Percentiles rank a stretch among this genome's conserved stretches.
Conservation (phyloP, 1,140 invertebrate species). For the Sycobia sp. region DNA sequence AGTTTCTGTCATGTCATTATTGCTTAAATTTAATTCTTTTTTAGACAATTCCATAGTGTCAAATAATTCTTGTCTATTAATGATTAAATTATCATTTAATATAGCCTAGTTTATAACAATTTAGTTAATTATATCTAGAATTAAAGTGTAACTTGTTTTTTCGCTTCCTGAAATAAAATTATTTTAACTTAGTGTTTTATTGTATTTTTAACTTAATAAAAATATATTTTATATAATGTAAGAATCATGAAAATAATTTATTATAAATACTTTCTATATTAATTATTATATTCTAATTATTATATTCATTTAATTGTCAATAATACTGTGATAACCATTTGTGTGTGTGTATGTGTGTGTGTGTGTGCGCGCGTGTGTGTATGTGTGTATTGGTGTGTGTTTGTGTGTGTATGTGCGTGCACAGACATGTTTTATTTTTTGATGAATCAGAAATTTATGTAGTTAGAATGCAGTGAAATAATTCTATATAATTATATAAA, state of each 20-base stretch:
- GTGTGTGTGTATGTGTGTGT: too few relatives aligned
- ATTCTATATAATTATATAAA: too few relatives aligned
- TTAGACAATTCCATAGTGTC: conserved; percentile 2
- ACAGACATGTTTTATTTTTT: too few relatives aligned
- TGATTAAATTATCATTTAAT: not conserved
- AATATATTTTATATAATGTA: not conserved
- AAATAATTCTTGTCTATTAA: not conserved
- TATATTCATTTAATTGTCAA: not conserved
- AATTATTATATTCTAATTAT: not conserved
- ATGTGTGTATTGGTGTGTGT: too few relatives aligned
- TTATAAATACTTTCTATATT: not conserved
- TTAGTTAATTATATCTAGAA: not conserved
- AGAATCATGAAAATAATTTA: not conserved
- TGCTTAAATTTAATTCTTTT: conserved; percentile 2
- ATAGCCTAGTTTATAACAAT: conserved; percentile 15
- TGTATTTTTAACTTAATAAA: not conserved
- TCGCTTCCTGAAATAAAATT: conserved; percentile 9
- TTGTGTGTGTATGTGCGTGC: too few relatives aligned
- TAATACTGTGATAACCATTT: not conserved
- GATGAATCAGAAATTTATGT: too few relatives aligned
- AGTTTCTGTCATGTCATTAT: not conserved
- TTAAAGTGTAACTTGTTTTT: not conserved
- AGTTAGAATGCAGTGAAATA: too few relatives aligned
- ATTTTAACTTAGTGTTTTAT: not conserved
- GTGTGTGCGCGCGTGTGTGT: too few relatives aligned